These are phyloP conservation scores for Acipenser ruthenus DNA, from an alignment of 2,797 vertebrate species.

Conservation along the genomic window DNA sequence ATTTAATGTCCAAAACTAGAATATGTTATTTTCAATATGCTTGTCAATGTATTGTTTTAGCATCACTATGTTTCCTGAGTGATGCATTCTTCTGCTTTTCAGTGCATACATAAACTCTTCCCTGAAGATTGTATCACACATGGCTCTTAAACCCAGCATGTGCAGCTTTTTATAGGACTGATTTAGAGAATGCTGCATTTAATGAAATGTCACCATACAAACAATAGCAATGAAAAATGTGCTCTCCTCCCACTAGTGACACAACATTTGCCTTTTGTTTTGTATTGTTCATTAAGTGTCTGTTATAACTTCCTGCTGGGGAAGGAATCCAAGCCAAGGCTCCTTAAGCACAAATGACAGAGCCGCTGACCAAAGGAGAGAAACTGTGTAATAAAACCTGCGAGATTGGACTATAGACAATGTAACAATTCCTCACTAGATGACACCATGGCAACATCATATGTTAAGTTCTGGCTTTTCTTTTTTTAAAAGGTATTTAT, in stretches of 20 bases:
- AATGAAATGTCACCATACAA: slow-evolving; percentile 7
- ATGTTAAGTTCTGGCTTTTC: no score
- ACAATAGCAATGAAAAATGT: slow-evolving; percentile 13
- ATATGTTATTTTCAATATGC: no score
- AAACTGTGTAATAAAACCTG: neutral
- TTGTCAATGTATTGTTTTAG: no score
- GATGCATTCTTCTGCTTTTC: no score
- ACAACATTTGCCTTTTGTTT: slow-evolving; percentile 14
- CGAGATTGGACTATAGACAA: no score
- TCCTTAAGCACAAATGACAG: slow-evolving; percentile 12
- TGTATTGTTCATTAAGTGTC: neutral
- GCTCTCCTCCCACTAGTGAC: slow-evolving; percentile 15
- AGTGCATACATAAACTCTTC: no score
- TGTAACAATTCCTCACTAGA: no score
- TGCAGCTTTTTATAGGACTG: neutral
- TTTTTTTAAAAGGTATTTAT: no score
- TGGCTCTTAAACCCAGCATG: no score
- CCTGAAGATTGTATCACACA: no score
- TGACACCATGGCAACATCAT: slow-evolving; percentile 4
- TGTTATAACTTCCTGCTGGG: neutral
- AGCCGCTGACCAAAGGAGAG: slow-evolving; percentile 2
- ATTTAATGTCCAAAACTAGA: no score
- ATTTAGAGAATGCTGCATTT: slow-evolving; percentile 1
- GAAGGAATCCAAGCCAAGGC: neutral
- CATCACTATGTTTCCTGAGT: no score